Base-by-base conservation (phyloP, 1,140 invertebrate species). In the Calosoma granatense region DNA sequence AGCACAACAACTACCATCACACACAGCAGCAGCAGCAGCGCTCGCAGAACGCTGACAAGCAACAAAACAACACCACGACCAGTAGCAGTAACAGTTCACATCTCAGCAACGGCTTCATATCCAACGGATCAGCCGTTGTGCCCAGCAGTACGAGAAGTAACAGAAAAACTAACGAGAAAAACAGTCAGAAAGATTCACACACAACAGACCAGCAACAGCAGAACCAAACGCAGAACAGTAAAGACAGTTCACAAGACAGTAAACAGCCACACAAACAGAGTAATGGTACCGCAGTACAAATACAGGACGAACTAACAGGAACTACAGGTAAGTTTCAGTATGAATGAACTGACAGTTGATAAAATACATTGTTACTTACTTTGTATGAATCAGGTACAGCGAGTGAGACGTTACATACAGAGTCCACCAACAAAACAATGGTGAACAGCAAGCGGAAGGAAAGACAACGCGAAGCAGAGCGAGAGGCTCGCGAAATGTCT, bases 91-190 rank as follows among this genome's bases (percentile, higher is more conserved):
- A 59, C 59, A 67, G 69, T 63, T 58, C 61, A 60, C 70, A 62
- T 68, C 61, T 73, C 65, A 73, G 74, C 63, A 77, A 77, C 64
- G 75, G 74, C 63, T 65, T 66, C 59, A 63, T 73, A 61, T 70
- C 72, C 43, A 68, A 70, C 62, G 67, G 67, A 61, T 64, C 67
- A 51, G 59, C 36, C 63, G 72, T 23, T 62, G 63, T 56, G 55
- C 60, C 67, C 39, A 63, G 62, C 53, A 71, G 66, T 15, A 78
- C 76, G 70, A 76, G 70, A 64, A 76, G 70, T 70, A 75, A 77
- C 62, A 77, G 72, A 70, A 79, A 78, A 61, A 76, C 75, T 36
- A 63, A 77, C 26, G 77, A 79, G 55, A 79, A 78, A 64, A 71
- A 67, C 64, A 69, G 71, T 61, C 67, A 66, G 63, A 70, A 64